Evolutionary conservation across 2,797 vertebrate genomes (phyloP).

Genomic region (Callimico goeldii): DNA sequence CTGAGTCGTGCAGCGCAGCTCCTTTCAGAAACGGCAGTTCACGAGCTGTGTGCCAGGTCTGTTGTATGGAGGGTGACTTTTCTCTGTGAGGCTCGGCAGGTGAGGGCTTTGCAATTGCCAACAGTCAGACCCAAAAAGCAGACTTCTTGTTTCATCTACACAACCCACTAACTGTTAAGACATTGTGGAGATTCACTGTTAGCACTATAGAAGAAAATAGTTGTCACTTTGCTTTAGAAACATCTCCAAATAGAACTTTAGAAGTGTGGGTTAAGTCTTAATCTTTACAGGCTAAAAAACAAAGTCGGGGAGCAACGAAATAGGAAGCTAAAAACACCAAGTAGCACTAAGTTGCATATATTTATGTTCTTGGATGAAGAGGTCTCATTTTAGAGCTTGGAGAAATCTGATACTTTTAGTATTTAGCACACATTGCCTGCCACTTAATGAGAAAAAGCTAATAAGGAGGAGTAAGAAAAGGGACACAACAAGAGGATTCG

Average conservation of each 20-base stretch:
- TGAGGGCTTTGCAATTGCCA: not conserved
- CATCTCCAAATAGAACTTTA: not conserved
- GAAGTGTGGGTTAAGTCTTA: not conserved
- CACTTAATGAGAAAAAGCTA: not conserved
- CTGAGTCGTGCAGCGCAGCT: not conserved
- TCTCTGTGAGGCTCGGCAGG: too few relatives aligned
- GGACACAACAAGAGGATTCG: not conserved
- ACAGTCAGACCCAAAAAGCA: not conserved
- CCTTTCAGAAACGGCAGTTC: rapidly evolving
- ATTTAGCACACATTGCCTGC: not conserved
- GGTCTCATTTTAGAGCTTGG: not conserved
- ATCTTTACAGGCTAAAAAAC: not conserved
- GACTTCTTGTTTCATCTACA: not conserved
- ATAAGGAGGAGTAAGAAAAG: not conserved
- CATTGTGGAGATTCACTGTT: not conserved
- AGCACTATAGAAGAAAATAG: not conserved
- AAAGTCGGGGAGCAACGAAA: not conserved
- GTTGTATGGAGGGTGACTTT: not conserved
- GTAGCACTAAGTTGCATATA: not conserved
- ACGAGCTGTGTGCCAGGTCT: not conserved
- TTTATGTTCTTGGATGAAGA: not conserved
- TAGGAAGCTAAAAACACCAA: not conserved
- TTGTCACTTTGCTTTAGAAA: not conserved
- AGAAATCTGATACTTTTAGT: not conserved
- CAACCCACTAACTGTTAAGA: not conserved